Conservation (phyloP, 2,797 vertebrate genomes). For the Sebastes elongatus region DNA sequence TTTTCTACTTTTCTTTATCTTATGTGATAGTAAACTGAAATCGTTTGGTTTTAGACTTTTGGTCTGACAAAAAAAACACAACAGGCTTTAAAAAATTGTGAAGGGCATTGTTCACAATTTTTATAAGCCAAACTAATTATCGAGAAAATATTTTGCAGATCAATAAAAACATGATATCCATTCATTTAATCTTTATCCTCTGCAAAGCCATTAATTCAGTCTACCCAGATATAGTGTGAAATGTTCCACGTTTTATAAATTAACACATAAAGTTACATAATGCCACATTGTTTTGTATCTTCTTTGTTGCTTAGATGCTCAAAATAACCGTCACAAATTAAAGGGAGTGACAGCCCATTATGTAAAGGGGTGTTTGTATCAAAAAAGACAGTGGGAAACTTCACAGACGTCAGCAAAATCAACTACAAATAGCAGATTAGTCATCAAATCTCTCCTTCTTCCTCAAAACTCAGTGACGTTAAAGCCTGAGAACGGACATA, state of each 20-base stretch:
- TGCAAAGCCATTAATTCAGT: neutral
- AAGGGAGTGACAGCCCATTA: constrained; percentile 16
- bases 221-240: neutral
- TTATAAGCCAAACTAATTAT: neutral
- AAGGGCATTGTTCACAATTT: too few species aligned
- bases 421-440: constrained; percentile 44
- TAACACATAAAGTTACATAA: neutral
- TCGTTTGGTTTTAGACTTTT: neutral
- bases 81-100: too few species aligned
- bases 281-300: neutral
- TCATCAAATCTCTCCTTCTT: constrained; percentile 46
- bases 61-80: too few species aligned
- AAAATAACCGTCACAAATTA: constrained; percentile 34
- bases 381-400: constrained; percentile 23
- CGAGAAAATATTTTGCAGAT: neutral
- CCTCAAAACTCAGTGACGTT: constrained; percentile 9
- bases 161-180: neutral
- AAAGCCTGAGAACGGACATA: constrained; percentile 28
- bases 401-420: constrained; percentile 37
- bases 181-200: neutral
- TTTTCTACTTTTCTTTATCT: neutral
- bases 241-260: neutral
- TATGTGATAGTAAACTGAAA: neutral
- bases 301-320: constrained; percentile 13
- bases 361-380: neutral